Percentiles rank a stretch among this genome's conserved stretches.
Evolutionary conservation across 1,140 invertebrate genomes (phyloP).

Genomic region (Bombus soroeensis): DNA sequence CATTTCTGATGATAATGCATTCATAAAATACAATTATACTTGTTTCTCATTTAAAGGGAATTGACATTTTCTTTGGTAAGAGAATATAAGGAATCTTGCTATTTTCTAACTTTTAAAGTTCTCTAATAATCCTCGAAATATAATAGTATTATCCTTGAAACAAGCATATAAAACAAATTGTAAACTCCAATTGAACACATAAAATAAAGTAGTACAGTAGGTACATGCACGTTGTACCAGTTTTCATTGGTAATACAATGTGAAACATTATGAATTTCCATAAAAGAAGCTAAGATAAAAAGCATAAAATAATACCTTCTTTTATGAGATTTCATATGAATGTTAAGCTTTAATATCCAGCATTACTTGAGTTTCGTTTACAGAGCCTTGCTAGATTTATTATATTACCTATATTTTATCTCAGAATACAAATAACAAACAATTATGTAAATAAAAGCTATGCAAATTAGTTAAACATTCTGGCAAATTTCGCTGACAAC

Average conservation of each 20-base stretch:
- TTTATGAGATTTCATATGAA: not conserved
- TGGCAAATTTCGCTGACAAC: not conserved
- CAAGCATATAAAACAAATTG: not conserved
- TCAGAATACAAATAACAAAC: not conserved
- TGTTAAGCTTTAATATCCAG: too few species aligned
- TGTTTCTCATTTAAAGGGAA: not conserved
- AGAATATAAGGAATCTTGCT: not conserved
- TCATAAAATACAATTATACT: not conserved
- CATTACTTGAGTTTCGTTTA: too few species aligned
- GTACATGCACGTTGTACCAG: not conserved
- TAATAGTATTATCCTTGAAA: not conserved
- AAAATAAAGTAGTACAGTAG: too few species aligned
- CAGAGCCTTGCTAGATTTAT: too few species aligned
- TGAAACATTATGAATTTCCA: not conserved
- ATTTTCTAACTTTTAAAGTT: not conserved
- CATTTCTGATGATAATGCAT: not conserved
- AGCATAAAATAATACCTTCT: not conserved
- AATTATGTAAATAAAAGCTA: not conserved
- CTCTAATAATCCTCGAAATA: not conserved
- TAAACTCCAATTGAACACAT: not conserved
- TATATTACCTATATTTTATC: not conserved
- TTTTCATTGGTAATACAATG: not conserved
- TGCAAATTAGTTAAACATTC: not conserved
- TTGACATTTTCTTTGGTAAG: not conserved
- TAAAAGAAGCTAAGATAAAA: too few species aligned